phyloP scores from a whole-genome alignment of 2,888 invertebrate species.

The Nymphalis polychloros region DNA sequence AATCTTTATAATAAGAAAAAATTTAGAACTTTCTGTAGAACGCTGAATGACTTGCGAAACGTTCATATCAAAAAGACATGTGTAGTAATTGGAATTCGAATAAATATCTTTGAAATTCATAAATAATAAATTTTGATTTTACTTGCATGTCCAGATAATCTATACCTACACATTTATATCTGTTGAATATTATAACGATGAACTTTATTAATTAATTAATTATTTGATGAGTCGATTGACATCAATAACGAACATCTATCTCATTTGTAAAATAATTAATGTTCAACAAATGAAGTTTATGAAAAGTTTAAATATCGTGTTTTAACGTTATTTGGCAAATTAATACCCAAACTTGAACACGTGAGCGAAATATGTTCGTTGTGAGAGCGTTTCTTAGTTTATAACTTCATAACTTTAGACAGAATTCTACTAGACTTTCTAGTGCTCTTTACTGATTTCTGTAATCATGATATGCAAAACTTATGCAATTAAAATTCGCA shows the following conservation, averaged over 20 bases:
- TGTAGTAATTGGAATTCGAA: no score
- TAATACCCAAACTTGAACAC: conserved; percentile 75
- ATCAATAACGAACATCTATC: not conserved
- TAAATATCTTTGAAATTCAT: no score
- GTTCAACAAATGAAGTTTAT: conserved; percentile 74
- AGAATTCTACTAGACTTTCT: conserved; percentile 29
- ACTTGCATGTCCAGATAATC: no score
- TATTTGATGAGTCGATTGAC: not conserved
- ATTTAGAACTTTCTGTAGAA: no score
- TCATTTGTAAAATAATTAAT: conserved; percentile 68
- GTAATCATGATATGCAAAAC: conserved; percentile 31
- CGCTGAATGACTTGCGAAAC: no score
- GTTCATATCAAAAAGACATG: no score
- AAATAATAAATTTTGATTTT: no score
- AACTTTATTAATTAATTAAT: no score
- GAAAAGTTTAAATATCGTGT: conserved; percentile 74
- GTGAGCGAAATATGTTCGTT: conserved; percentile 71
- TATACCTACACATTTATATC: no score
- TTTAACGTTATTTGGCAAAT: conserved; percentile 77
- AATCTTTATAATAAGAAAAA: no score
- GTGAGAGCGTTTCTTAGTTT: conserved; percentile 62
- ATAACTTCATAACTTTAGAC: conserved; percentile 39
- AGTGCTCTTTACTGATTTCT: conserved; percentile 34
- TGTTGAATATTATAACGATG: no score
- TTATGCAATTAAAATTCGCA: conserved; percentile 2